Evolutionary conservation across 2,113 vertebrate genomes (phyloP).

Genomic region (Hydropotes inermis): DNA sequence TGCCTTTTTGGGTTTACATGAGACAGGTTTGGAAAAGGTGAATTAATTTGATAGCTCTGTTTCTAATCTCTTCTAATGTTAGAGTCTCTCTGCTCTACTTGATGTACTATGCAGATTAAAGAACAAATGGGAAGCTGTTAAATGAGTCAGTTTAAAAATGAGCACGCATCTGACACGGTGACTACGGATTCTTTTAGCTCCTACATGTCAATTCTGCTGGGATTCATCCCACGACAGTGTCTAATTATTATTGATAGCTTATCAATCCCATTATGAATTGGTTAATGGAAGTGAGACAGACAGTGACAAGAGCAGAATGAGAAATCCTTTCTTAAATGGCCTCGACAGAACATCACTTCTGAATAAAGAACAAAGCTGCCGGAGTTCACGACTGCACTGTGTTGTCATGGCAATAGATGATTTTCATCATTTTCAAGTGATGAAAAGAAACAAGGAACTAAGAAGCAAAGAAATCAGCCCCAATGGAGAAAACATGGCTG

Average conservation of each 20-base stretch:
- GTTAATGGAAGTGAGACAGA: constrained; percentile 72
- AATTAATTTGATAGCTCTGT: constrained; percentile 72
- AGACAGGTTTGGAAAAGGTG: constrained; percentile 45
- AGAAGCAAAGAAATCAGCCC: constrained; percentile 77
- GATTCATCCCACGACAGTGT: constrained; percentile 65
- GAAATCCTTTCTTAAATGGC: constrained; percentile 77
- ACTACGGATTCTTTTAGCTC: constrained; percentile 69
- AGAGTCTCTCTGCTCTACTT: neutral
- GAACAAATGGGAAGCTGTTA: constrained; percentile 57
- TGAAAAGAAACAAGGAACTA: constrained; percentile 79
- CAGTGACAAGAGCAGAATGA: constrained; percentile 57
- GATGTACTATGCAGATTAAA: neutral
- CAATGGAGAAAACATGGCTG: constrained; percentile 67
- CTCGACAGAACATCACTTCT: constrained; percentile 76
- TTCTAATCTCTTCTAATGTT: constrained; percentile 71
- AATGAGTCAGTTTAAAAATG: constrained; percentile 68
- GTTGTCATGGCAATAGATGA: constrained; percentile 84
- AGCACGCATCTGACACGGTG: constrained; percentile 56
- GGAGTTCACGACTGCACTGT: constrained; percentile 78
- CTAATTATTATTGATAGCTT: constrained; percentile 77
- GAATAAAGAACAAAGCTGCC: constrained; percentile 77
- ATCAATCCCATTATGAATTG: constrained; percentile 74
- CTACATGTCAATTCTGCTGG: constrained; percentile 25
- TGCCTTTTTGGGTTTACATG: neutral
- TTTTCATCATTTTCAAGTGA: constrained; percentile 82